Conservation (phyloP, 1,140 invertebrate species). For the Aleiodes sp. region DNA sequence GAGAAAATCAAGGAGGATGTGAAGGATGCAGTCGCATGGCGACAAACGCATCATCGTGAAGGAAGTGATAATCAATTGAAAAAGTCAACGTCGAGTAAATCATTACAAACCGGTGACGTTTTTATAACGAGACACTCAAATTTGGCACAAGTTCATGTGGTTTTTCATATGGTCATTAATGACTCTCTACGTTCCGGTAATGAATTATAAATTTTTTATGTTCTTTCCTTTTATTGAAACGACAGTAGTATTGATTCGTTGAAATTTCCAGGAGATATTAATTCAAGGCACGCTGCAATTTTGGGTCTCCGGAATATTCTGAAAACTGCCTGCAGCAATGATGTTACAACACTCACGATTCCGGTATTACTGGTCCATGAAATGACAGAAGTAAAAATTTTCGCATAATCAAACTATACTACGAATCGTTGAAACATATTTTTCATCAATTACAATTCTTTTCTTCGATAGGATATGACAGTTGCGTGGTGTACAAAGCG, state of each 20-base stretch:
- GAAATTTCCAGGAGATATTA: conserved; percentile 84
- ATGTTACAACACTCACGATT: conserved; percentile 92
- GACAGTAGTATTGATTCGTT: no score
- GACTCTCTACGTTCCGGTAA: conserved; percentile 74
- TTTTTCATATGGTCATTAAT: conserved; percentile 93
- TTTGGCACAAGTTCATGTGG: conserved; percentile 90
- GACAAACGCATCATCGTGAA: conserved; percentile 60
- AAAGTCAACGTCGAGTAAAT: conserved; percentile 63
- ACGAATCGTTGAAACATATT: background rate
- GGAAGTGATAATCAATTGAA: conserved; percentile 58
- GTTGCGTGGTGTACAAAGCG: conserved; percentile 94
- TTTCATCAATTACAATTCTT: background rate
- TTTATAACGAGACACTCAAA: conserved; percentile 96
- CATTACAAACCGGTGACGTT: conserved; percentile 87
- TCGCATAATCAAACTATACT: conserved; percentile 3
- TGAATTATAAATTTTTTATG: conserved; percentile 22
- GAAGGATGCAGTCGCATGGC: conserved; percentile 67
- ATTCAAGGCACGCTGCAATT: conserved; percentile 95
- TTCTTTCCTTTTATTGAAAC: no score
- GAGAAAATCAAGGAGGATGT: conserved; percentile 75
- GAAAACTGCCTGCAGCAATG: conserved; percentile 91
- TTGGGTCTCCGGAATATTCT: conserved; percentile 94
- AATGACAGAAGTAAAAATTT: conserved; percentile 83
- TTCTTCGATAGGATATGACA: conserved; percentile 85
- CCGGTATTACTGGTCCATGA: conserved; percentile 92